Conservation (phyloP, 2,888 invertebrate species). For the Drosophila trichaetosa region DNA sequence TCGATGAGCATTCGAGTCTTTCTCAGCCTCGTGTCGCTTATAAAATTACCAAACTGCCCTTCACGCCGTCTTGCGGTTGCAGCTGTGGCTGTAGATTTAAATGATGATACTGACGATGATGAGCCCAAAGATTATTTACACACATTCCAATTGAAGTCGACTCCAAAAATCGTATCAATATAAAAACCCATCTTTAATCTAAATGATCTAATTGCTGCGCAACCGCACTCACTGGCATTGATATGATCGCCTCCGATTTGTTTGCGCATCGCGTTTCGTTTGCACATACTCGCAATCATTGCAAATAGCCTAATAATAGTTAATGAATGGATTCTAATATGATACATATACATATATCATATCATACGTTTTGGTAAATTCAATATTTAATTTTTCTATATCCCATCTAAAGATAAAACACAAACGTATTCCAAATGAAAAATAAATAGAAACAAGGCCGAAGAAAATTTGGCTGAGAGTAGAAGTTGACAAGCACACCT, state of each 20-base stretch:
- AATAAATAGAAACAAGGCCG: neutral
- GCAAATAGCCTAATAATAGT: slow-evolving; percentile 24
- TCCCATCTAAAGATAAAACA: neutral
- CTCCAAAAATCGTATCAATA: slow-evolving; percentile 36
- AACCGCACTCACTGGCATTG: slow-evolving; percentile 64
- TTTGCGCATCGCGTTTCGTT: slow-evolving; percentile 54
- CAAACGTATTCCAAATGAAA: neutral
- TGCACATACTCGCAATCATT: slow-evolving; percentile 40
- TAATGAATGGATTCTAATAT: neutral
- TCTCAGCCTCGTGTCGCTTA: slow-evolving; percentile 76
- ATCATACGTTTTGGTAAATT: neutral
- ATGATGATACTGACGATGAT: slow-evolving; percentile 29
- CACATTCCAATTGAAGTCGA: slow-evolving; percentile 24
- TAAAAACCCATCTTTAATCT: slow-evolving; percentile 39
- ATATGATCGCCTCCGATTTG: slow-evolving; percentile 46
- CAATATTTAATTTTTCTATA: neutral
- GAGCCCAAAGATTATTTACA: slow-evolving; percentile 58
- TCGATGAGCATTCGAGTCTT: slow-evolving; percentile 38
- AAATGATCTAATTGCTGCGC: slow-evolving; percentile 61
- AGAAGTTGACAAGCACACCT: slow-evolving; percentile 28
- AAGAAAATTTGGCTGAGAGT: neutral
- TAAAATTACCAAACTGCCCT: slow-evolving; percentile 76
- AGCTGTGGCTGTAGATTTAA: slow-evolving; percentile 26
- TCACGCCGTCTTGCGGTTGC: slow-evolving; percentile 68
- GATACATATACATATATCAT: neutral